phyloP scores from a whole-genome alignment of 2,113 vertebrate genomes.

The Oenanthe oenanthe region DNA sequence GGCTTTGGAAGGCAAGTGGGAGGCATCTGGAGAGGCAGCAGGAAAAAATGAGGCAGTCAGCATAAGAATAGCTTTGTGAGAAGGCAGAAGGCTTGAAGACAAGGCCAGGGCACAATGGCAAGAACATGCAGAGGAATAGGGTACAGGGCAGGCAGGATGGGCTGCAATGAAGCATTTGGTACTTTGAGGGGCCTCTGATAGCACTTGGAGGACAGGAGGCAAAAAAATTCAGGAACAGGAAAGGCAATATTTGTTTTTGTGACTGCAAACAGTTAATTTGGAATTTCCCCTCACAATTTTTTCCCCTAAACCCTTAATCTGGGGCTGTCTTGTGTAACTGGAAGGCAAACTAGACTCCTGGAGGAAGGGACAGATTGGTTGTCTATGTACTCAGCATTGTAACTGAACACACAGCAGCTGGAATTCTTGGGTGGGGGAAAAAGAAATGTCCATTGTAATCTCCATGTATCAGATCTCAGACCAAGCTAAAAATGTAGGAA shows the following conservation, averaged over 20 bases:
- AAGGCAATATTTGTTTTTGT: not conserved
- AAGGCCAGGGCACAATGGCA: not conserved
- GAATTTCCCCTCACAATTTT: not conserved
- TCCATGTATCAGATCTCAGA: not conserved
- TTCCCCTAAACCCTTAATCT: not conserved
- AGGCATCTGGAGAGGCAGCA: not conserved
- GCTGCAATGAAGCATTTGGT: not conserved
- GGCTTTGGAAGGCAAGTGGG: not conserved
- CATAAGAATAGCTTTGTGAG: not conserved
- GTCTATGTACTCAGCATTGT: not conserved
- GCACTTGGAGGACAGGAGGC: not conserved
- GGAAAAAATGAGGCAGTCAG: not conserved
- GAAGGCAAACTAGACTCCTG: not conserved
- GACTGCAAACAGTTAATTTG: not conserved
- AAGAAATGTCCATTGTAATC: not conserved
- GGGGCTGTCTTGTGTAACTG: not conserved
- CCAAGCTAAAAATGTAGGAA: not conserved
- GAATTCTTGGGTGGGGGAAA: not conserved
- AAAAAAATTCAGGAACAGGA: not conserved
- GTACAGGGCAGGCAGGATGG: not conserved
- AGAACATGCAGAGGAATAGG: not conserved
- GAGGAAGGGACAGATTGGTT: not conserved
- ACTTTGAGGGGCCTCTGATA: not conserved
- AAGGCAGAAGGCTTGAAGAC: not conserved
- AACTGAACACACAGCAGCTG: not conserved